Evolutionary conservation across 2,797 vertebrate genomes (phyloP).

Genomic region (Clarias pachynema): DNA sequence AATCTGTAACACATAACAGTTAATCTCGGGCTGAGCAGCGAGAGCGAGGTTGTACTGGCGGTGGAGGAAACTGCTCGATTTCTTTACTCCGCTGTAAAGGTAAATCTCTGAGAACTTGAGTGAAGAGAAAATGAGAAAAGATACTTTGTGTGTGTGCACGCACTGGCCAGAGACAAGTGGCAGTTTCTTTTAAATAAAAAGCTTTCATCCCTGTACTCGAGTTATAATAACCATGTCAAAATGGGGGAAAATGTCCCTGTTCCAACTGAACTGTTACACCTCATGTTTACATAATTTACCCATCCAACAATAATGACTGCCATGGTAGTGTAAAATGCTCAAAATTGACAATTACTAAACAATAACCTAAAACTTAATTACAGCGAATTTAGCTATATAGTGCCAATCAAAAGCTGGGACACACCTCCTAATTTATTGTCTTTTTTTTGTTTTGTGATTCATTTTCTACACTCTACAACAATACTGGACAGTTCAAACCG

Average conservation of each 20-base stretch:
- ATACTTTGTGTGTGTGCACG: neutral
- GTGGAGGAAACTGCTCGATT: slow-evolving; percentile 37
- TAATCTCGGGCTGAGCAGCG: slow-evolving; percentile 70
- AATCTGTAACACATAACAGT: slow-evolving; percentile 75
- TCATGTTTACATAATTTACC: neutral
- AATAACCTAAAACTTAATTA: neutral
- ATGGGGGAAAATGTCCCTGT: neutral
- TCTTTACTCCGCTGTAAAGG: slow-evolving; percentile 43
- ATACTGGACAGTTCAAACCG: too few species aligned
- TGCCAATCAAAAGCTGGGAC: too few species aligned
- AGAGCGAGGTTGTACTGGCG: slow-evolving; percentile 50
- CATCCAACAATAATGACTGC: neutral
- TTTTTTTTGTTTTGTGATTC: too few species aligned
- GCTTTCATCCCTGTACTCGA: slow-evolving; percentile 24
- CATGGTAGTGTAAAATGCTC: neutral
- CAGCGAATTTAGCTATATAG: neutral
- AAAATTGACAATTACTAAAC: neutral
- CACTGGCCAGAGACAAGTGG: slow-evolving; percentile 21
- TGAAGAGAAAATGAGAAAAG: slow-evolving; percentile 51
- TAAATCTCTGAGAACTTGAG: slow-evolving; percentile 45
- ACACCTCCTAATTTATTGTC: too few species aligned
- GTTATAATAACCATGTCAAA: slow-evolving; percentile 26
- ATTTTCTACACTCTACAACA: too few species aligned
- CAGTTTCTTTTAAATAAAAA: slow-evolving; percentile 38
- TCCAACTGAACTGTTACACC: neutral